Conservation (phyloP, 1,140 invertebrate species). For the Odontomachus brunneus region DNA sequence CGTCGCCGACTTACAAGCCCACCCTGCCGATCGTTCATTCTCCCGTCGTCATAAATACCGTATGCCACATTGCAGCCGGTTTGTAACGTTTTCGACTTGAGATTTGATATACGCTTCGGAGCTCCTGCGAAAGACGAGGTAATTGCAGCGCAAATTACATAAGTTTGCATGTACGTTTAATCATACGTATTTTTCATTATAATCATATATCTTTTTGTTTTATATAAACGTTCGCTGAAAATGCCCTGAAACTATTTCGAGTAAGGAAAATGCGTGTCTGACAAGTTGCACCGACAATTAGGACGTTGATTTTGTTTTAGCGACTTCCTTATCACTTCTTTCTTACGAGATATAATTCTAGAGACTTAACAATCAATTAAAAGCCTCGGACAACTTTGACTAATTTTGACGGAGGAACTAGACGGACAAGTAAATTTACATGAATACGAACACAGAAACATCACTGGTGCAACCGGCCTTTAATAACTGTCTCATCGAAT, state of each 20-base stretch:
- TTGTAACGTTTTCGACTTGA: background rate
- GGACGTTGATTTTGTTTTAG: no score
- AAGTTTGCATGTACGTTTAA: no score
- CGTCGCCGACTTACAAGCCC: background rate
- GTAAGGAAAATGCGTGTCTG: no score
- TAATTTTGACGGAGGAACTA: background rate
- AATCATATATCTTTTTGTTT: no score
- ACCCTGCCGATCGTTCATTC: background rate
- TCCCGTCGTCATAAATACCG: background rate
- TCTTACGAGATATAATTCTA: no score
- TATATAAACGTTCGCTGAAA: no score
- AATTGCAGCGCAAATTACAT: no score
- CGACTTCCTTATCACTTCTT: no score
- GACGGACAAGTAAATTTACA: background rate
- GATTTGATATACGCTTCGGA: background rate
- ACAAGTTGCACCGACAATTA: no score
- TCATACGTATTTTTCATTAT: no score
- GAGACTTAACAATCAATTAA: background rate
- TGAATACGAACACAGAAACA: background rate
- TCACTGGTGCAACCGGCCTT: background rate
- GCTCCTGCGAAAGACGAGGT: no score
- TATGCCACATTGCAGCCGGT: background rate
- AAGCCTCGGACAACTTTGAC: background rate
- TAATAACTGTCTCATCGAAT: background rate
- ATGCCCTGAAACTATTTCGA: no score